phyloP scores from a whole-genome alignment of 2,888 invertebrate genomes.

The Hypomecis punctinalis region DNA sequence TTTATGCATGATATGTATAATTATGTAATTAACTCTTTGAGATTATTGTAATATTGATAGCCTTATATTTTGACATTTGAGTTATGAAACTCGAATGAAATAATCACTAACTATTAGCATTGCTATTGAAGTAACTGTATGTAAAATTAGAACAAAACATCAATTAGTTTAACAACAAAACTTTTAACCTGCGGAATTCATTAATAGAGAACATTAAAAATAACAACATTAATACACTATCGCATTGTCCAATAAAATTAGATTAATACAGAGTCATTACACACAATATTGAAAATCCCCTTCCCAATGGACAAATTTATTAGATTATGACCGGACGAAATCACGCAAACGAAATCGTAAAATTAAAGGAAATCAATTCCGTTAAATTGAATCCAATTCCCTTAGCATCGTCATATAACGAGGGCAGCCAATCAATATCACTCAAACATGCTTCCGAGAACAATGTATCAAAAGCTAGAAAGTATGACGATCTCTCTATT shows the following conservation, averaged over 20 bases:
- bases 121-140: too few relatives aligned
- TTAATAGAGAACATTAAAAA: constrained; percentile 1
- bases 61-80: too few relatives aligned
- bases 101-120: too few relatives aligned
- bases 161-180: too few relatives aligned
- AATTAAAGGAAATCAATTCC: constrained; percentile 80
- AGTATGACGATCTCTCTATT: constrained; percentile 35
- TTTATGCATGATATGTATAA: too few relatives aligned
- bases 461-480: constrained; percentile 30
- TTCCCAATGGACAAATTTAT: constrained; percentile 80
- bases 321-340: constrained; percentile 80
- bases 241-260: constrained; percentile 63
- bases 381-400: constrained; percentile 78
- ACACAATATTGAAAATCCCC: constrained; percentile 55
- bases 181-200: too few relatives aligned
- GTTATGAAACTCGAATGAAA: too few relatives aligned
- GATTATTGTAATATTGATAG: too few relatives aligned
- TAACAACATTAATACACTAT: constrained; percentile 29
- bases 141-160: too few relatives aligned
- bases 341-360: constrained; percentile 84
- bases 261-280: constrained; percentile 76
- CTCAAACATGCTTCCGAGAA: constrained; percentile 35
- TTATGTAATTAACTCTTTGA: too few relatives aligned
- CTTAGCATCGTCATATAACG: constrained; percentile 61
- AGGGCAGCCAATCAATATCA: constrained; percentile 42